Conservation (phyloP, 2,888 invertebrate genomes). For the Himalopsyche kuldschensis region DNA sequence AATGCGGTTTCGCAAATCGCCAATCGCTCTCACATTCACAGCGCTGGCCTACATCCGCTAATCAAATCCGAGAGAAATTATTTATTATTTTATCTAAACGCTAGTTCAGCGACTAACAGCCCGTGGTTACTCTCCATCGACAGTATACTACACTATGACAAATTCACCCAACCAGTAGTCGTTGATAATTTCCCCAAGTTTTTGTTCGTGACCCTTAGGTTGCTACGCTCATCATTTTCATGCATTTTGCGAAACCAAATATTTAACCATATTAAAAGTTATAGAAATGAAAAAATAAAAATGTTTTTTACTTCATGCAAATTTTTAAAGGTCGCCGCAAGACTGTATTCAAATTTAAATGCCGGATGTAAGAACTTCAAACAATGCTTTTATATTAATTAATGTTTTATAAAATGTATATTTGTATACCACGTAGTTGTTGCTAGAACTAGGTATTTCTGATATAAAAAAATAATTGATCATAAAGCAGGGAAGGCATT, state of each 20-base stretch:
- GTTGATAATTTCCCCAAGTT: too few relatives aligned
- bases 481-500: too few relatives aligned
- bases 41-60: slow-evolving; percentile 8
- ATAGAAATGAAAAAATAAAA: too few relatives aligned
- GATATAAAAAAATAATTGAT: too few relatives aligned
- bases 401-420: too few relatives aligned
- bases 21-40: slow-evolving; percentile 15
- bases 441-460: too few relatives aligned
- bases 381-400: too few relatives aligned
- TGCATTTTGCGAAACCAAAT: too few relatives aligned
- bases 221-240: too few relatives aligned
- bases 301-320: not conserved
- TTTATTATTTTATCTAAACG: not conserved
- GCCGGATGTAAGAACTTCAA: not conserved
- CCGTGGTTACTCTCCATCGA: not conserved
- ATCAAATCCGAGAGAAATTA: slow-evolving; percentile 11
- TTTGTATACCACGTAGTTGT: too few relatives aligned
- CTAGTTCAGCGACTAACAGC: not conserved
- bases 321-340: not conserved
- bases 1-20: slow-evolving; percentile 14
- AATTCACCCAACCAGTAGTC: not conserved
- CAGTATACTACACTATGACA: not conserved
- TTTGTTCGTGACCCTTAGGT: too few relatives aligned
- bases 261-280: too few relatives aligned
- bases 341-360: not conserved